These are phyloP conservation scores for Prionailurus bengalensis DNA, from an alignment of 2,113 vertebrate genomes.

Conservation along the genomic window DNA sequence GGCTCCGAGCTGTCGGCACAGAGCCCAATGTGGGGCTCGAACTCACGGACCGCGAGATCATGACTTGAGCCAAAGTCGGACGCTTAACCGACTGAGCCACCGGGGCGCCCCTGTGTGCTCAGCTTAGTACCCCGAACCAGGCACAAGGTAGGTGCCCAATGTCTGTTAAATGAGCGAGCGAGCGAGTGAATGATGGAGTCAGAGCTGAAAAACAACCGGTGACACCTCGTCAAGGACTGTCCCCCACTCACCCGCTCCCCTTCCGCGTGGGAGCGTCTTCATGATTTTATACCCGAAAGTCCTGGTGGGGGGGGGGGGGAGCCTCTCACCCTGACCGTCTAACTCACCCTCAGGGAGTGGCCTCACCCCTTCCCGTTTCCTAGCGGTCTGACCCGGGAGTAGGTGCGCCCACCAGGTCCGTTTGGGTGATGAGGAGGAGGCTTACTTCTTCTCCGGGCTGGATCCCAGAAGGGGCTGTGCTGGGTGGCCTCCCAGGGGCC, in stretches of 20 bases:
- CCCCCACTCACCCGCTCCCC: too few species aligned
- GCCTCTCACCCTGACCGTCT: background rate
- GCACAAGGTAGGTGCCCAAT: background rate
- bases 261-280: background rate
- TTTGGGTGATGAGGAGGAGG: background rate
- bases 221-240: background rate
- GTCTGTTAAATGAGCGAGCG: background rate
- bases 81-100: too few species aligned
- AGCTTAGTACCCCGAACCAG: background rate
- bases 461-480: background rate
- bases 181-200: background rate
- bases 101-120: background rate
- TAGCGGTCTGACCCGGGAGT: background rate
- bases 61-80: too few species aligned
- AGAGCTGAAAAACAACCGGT: background rate
- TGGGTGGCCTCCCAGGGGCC: background rate
- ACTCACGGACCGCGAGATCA: too few species aligned
- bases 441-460: background rate
- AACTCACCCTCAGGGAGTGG: background rate
- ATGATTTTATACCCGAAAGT: background rate
- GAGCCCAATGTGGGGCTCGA: accelerated
- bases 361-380: background rate
- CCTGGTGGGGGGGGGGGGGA: background rate
- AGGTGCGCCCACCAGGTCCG: accelerated
- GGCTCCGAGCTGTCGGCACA: too few species aligned